phyloP scores from a whole-genome alignment of 2,797 vertebrate genomes.

The Netta rufina region DNA sequence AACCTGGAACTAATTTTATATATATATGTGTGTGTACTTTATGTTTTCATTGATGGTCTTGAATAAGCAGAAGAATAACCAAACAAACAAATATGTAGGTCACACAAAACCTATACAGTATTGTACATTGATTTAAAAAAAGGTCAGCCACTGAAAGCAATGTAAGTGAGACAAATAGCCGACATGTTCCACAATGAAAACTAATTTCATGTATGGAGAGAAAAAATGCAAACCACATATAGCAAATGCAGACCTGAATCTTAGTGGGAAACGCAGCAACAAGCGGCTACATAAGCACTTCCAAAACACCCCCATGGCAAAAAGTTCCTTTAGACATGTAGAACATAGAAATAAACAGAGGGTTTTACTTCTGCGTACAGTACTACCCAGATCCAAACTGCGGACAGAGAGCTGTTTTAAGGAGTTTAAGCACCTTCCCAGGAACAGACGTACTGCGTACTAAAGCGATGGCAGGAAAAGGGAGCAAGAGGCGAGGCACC shows the following conservation, averaged over 20 bases:
- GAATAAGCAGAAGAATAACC: not conserved
- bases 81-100: not conserved
- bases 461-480: not conserved
- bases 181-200: not conserved
- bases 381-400: not conserved
- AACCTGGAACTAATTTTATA: not conserved
- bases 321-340: fast-evolving
- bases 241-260: fast-evolving
- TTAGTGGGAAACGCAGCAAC: not conserved
- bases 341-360: fast-evolving
- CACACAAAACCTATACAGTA: not conserved
- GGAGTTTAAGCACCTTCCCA: not conserved
- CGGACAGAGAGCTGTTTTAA: not conserved
- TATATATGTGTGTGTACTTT: too few relatives aligned
- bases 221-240: not conserved
- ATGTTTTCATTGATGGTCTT: not conserved
- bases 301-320: not conserved
- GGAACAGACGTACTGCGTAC: not conserved
- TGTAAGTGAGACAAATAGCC: fast-evolving
- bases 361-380: not conserved
- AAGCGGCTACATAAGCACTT: not conserved
- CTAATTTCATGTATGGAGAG: fast-evolving
- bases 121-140: not conserved
- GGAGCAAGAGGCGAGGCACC: not conserved
- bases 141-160: not conserved